Evolutionary conservation across 2,797 vertebrate genomes (phyloP).

Genomic region (Poliocrania exsul): DNA sequence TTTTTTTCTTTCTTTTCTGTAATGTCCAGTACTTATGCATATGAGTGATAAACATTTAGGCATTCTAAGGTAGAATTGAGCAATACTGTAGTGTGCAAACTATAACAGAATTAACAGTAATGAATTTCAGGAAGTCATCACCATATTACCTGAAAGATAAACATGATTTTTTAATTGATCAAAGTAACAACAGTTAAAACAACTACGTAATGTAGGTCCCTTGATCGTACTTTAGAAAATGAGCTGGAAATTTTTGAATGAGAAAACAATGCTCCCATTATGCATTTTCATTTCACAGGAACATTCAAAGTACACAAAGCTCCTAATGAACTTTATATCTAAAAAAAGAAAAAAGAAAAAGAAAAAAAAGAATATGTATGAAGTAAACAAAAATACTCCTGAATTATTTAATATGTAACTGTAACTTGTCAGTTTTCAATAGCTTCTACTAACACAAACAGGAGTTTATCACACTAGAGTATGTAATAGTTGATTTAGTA

Average conservation of each 20-base stretch:
- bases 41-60: background rate
- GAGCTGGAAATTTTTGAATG: background rate
- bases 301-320: background rate
- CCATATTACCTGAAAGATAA: background rate
- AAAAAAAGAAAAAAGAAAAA: too few relatives aligned
- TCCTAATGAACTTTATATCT: background rate
- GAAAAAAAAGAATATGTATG: background rate
- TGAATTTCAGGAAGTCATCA: background rate
- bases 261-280: background rate
- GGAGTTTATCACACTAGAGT: background rate
- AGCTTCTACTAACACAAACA: background rate
- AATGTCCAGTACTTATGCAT: background rate
- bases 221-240: background rate
- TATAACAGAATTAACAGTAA: background rate
- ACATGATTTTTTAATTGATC: background rate
- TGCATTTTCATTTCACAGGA: background rate
- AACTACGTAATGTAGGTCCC: background rate
- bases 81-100: background rate
- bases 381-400: background rate
- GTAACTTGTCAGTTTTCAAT: background rate
- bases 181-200: background rate
- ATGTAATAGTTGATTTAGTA: background rate
- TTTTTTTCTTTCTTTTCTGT: too few relatives aligned
- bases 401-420: background rate
- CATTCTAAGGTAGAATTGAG: background rate